Conservation (phyloP, 2,113 vertebrate species). For the Cyprinodon variegatus region DNA sequence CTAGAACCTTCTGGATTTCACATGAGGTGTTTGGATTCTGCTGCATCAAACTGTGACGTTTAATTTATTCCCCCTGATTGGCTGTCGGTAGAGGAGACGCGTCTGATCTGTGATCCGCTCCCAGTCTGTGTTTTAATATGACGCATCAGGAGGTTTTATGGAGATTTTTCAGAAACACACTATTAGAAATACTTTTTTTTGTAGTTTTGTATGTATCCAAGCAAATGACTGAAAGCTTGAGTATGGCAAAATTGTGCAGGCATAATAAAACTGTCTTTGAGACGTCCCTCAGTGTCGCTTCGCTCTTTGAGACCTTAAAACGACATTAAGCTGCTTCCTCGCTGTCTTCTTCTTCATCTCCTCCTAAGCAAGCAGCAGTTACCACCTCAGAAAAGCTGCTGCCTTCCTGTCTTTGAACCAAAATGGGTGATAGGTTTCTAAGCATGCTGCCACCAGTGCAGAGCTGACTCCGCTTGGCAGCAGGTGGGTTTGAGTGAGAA, state of each 20-base stretch:
- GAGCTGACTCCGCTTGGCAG: too few relatives aligned
- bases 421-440: background rate
- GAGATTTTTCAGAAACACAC: conserved; percentile 33
- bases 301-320: background rate
- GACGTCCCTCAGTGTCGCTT: conserved; percentile 22
- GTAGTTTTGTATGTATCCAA: conserved; percentile 78
- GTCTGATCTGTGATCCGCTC: background rate
- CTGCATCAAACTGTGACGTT: conserved; percentile 18
- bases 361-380: background rate
- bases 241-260: conserved; percentile 75
- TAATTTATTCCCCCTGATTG: conserved; percentile 27
- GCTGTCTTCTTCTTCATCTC: background rate
- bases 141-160: conserved; percentile 35
- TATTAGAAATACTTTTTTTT: conserved; percentile 75
- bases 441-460: too few relatives aligned
- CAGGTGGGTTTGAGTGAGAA: too few relatives aligned
- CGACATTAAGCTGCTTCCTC: too few relatives aligned
- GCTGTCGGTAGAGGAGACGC: background rate
- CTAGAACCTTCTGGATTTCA: background rate
- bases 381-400: background rate
- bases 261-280: conserved; percentile 78
- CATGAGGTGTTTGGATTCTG: background rate
- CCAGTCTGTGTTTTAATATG: conserved; percentile 59
- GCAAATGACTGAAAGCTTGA: conserved; percentile 61
- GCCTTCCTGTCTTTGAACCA: too few relatives aligned